Evolutionary conservation across 2,797 vertebrate species (phyloP).

Genomic region (Pangasius sanitwongsei): DNA sequence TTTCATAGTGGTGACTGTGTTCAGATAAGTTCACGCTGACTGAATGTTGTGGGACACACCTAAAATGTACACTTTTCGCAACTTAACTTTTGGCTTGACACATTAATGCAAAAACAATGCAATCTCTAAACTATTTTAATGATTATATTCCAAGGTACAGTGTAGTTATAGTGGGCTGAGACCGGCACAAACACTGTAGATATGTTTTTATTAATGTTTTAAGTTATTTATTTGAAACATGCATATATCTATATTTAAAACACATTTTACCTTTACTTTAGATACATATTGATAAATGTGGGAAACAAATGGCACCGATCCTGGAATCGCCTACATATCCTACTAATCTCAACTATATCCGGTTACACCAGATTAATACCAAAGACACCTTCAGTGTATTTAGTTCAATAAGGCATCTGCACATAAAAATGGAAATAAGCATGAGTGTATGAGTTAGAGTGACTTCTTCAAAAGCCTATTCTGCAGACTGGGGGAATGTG

Average conservation of each 20-base stretch:
- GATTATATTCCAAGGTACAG: background rate
- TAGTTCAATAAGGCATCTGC: background rate
- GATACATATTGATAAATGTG: background rate
- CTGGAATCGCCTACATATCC: background rate
- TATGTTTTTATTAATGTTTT: background rate
- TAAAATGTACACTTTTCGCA: background rate
- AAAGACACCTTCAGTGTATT: background rate
- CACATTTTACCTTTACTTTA: background rate
- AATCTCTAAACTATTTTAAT: background rate
- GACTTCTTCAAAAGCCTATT: conserved; percentile 15
- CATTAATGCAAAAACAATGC: background rate
- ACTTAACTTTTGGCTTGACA: background rate
- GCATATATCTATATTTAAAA: background rate
- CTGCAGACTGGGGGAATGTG: conserved; percentile 19
- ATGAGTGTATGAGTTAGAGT: background rate
- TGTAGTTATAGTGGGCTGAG: background rate
- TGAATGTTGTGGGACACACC: background rate
- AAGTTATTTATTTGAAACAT: background rate
- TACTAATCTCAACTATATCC: background rate
- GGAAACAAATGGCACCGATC: background rate
- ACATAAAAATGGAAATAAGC: background rate
- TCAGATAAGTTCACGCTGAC: background rate
- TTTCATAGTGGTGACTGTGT: background rate
- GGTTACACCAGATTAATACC: background rate
- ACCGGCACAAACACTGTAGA: background rate